Percentiles rank a stretch among this genome's conserved stretches.
These are phyloP conservation scores for Cydia strobilella DNA, from an alignment of 1,140 invertebrate species.

Conservation along the genomic window DNA sequence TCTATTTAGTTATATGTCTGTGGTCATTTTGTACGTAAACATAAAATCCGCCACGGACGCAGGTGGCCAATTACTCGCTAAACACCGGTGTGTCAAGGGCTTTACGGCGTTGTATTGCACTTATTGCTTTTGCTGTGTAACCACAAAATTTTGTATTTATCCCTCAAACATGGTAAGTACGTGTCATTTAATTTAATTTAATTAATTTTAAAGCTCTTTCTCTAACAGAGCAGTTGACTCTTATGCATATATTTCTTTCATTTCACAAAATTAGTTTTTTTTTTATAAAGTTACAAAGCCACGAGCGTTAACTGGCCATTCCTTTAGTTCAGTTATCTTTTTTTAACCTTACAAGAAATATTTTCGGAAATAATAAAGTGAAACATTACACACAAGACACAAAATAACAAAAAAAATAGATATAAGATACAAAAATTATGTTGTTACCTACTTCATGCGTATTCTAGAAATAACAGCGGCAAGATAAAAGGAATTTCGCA, in stretches of 20 bases:
- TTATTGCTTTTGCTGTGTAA: neutral
- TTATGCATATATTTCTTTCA: no score
- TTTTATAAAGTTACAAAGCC: no score
- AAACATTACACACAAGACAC: no score
- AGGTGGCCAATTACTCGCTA: conserved; percentile 28
- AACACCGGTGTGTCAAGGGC: conserved; percentile 28
- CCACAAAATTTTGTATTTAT: neutral
- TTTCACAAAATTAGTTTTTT: no score
- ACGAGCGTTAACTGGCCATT: no score
- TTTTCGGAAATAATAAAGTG: no score
- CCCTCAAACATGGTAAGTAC: neutral
- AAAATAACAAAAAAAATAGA: no score
- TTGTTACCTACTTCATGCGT: no score
- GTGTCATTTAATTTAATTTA: neutral
- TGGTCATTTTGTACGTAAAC: conserved; percentile 13
- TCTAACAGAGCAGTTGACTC: no score
- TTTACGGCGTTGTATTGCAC: conserved; percentile 15
- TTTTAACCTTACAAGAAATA: no score
- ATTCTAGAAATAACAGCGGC: neutral
- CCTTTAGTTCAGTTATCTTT: no score
- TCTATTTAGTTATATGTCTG: neutral
- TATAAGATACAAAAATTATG: no score
- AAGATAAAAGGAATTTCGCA: conserved; percentile 27
- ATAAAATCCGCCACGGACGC: conserved; percentile 9
- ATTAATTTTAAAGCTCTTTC: neutral